These are phyloP conservation scores for Saccostrea cuccullata DNA, from an alignment of 1,140 invertebrate genomes.

Conservation along the genomic window DNA sequence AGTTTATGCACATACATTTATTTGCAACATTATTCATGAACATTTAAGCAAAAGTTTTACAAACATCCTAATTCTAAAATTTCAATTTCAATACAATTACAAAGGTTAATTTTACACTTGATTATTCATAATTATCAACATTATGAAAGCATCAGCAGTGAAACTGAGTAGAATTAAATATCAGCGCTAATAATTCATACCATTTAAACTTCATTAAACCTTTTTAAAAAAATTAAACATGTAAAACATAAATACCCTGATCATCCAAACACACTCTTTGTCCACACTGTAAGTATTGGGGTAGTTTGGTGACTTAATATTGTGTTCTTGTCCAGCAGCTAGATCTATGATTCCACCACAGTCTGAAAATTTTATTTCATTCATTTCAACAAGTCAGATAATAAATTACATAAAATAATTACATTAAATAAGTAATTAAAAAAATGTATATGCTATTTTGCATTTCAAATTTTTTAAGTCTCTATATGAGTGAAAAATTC, in stretches of 20 bases:
- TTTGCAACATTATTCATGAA: not conserved
- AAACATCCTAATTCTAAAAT: not conserved
- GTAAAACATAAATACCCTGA: slow-evolving; percentile 27
- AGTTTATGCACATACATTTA: not conserved
- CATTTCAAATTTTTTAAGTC: too few species aligned
- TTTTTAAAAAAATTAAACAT: too few species aligned
- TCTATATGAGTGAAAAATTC: too few species aligned
- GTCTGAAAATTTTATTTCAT: not conserved
- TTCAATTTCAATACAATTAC: not conserved
- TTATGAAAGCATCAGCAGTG: too few species aligned
- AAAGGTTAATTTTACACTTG: not conserved
- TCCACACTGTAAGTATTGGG: slow-evolving; percentile 18
- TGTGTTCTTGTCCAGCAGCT: not conserved
- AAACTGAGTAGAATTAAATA: too few species aligned
- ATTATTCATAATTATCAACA: too few species aligned
- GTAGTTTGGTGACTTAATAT: slow-evolving; percentile 44
- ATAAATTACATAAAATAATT: too few species aligned
- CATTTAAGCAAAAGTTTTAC: not conserved
- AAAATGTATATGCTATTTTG: too few species aligned
- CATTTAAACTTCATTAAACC: too few species aligned
- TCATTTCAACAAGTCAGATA: too few species aligned
- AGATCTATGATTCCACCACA: slow-evolving; percentile 50
- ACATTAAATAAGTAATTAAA: too few species aligned
- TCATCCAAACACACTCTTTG: slow-evolving; percentile 43
- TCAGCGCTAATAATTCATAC: too few species aligned